phyloP scores from a whole-genome alignment of 2,888 invertebrate genomes.

The Platycheirus rosarum region DNA sequence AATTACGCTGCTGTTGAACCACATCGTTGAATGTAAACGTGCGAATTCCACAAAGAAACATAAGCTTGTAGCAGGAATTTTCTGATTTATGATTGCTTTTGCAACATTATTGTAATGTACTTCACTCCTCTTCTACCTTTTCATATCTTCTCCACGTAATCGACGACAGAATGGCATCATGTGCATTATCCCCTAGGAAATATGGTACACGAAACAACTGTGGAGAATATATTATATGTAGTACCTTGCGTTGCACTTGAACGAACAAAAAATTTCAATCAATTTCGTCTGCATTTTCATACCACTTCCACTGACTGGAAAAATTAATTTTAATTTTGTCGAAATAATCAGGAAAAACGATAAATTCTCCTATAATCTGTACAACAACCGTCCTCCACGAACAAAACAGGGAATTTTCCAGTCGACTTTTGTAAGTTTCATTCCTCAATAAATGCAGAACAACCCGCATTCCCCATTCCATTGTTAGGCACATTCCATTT shows the following conservation, averaged over 20 bases:
- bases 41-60: conserved; percentile 6
- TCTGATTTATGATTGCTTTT: conserved; percentile 38
- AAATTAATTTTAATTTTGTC: conserved; percentile 30
- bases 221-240: background rate
- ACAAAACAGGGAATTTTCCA: background rate
- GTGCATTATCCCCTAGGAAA: background rate
- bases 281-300: background rate
- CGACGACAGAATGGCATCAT: background rate
- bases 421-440: background rate
- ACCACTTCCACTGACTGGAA: background rate
- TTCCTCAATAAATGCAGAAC: background rate
- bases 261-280: conserved; percentile 33
- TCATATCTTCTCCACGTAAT: background rate
- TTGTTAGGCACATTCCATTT: conserved; percentile 4
- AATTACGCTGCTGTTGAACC: background rate
- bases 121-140: too few relatives aligned
- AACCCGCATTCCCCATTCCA: background rate
- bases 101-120: conserved; percentile 16
- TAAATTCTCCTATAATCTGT: conserved; percentile 4
- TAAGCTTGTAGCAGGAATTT: conserved; percentile 23
- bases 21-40: background rate
- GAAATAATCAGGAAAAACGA: conserved; percentile 9
- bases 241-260: background rate
- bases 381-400: background rate
- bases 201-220: conserved; percentile 4